Evolutionary conservation across 2,888 invertebrate species (phyloP).

Genomic region (Muschampia plurimacula): DNA sequence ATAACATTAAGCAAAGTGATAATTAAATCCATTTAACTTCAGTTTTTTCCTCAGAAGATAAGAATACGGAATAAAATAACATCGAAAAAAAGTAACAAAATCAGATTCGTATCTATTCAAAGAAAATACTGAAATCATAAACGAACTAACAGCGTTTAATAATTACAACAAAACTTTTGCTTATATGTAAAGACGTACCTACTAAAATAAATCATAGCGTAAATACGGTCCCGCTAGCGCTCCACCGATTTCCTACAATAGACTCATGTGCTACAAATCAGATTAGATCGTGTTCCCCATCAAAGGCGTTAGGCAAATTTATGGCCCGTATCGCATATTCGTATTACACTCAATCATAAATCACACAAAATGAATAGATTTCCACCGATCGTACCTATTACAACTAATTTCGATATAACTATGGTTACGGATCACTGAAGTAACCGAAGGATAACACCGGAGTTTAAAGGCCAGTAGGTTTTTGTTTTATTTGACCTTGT

Average conservation of each 20-base stretch:
- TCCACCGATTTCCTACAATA: constrained; percentile 61
- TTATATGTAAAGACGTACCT: constrained; percentile 3
- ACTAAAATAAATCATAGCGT: constrained; percentile 29
- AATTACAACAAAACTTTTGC: background rate
- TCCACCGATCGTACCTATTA: constrained; percentile 5
- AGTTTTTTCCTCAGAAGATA: background rate
- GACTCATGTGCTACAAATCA: constrained; percentile 58
- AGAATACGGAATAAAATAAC: background rate
- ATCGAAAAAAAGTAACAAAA: background rate
- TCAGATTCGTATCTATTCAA: background rate
- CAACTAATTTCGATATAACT: constrained; percentile 59
- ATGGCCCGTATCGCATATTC: constrained; percentile 71
- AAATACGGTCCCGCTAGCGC: constrained; percentile 46
- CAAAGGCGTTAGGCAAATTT: constrained; percentile 69
- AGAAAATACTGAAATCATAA: background rate
- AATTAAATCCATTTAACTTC: background rate
- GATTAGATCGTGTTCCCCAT: constrained; percentile 52
- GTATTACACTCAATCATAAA: constrained; percentile 61
- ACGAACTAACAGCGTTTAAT: background rate
- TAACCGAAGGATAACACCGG: constrained; percentile 48
- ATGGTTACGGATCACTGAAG: constrained; percentile 63
- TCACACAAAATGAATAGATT: constrained; percentile 49
- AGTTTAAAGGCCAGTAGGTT: constrained; percentile 3
- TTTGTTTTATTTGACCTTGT: constrained; percentile 6
- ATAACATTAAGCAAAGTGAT: background rate